A percentile compares a stretch with the other conserved stretches of the same genome.
These are phyloP conservation scores for Coelopa pilipes DNA, from an alignment of 2,888 invertebrate genomes.

Conservation along the genomic window DNA sequence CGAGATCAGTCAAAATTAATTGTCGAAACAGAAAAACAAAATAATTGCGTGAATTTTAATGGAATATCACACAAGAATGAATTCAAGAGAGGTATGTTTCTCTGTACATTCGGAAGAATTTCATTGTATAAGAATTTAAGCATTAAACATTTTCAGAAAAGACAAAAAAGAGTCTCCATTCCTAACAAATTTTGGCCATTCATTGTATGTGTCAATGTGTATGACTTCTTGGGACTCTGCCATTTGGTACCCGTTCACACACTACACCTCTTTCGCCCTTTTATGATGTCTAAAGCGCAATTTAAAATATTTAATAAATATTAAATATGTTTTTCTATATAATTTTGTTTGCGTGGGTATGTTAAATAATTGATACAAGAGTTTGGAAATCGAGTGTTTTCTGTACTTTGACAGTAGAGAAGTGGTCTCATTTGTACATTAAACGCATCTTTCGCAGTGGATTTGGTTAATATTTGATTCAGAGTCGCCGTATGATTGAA, in stretches of 20 bases:
- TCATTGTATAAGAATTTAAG: neutral
- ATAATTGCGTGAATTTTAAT: too few relatives aligned
- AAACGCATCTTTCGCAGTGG: too few relatives aligned
- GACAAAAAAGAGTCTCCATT: neutral
- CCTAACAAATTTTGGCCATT: conserved; percentile 46
- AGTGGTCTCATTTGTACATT: neutral
- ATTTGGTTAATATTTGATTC: too few relatives aligned
- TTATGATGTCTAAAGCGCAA: conserved; percentile 42
- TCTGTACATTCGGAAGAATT: neutral
- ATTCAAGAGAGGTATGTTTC: neutral
- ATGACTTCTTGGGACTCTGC: conserved; percentile 51
- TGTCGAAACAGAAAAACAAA: too few relatives aligned
- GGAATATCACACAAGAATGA: neutral
- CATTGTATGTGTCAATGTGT: conserved; percentile 48
- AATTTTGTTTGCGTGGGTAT: too few relatives aligned
- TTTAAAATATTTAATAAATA: conserved; percentile 43
- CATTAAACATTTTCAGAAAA: neutral
- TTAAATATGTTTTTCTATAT: conserved; percentile 6
- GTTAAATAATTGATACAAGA: conserved; percentile 1
- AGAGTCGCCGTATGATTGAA: too few relatives aligned
- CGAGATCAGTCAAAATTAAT: too few relatives aligned
- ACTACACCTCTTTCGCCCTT: conserved; percentile 50
- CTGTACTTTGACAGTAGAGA: neutral
- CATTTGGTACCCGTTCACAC: conserved; percentile 52
- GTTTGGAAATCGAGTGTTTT: neutral